These are phyloP conservation scores for Phortica variegata DNA, from an alignment of 1,140 invertebrate species.

Conservation along the genomic window DNA sequence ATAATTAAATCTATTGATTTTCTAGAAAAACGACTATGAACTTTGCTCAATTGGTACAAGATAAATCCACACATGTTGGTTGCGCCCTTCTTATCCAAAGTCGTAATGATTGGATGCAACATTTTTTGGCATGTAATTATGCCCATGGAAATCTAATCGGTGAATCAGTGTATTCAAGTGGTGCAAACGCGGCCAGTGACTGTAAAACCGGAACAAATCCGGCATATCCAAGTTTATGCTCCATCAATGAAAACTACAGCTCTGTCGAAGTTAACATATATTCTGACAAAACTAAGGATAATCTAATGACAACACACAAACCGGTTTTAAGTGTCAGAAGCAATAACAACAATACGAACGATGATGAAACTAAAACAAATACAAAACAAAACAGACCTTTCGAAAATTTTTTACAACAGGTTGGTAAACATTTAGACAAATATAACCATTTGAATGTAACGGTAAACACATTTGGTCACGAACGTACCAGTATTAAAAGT, in stretches of 20 bases:
- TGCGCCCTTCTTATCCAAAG: constrained; percentile 4
- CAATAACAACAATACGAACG: too few species aligned
- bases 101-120: neutral
- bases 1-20: neutral
- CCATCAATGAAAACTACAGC: neutral
- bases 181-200: constrained; percentile 1
- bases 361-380: too few species aligned
- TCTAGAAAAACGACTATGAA: constrained; percentile 7
- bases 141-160: constrained; percentile 1
- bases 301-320: too few species aligned
- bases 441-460: too few species aligned
- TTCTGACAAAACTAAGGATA: too few species aligned
- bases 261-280: too few species aligned
- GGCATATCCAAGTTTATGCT: constrained; percentile 10
- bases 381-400: too few species aligned
- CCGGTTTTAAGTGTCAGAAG: too few species aligned
- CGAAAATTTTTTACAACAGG: too few species aligned
- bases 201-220: constrained; percentile 10
- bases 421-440: too few species aligned
- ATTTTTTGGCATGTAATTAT: constrained; percentile 17
- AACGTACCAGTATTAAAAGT: too few species aligned
- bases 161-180: constrained; percentile 8
- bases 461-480: too few species aligned
- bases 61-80: constrained; percentile 10
- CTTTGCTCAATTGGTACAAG: constrained; percentile 14